Evolutionary conservation across 2,113 vertebrate genomes (phyloP).

Genomic region (Ictalurus punctatus): DNA sequence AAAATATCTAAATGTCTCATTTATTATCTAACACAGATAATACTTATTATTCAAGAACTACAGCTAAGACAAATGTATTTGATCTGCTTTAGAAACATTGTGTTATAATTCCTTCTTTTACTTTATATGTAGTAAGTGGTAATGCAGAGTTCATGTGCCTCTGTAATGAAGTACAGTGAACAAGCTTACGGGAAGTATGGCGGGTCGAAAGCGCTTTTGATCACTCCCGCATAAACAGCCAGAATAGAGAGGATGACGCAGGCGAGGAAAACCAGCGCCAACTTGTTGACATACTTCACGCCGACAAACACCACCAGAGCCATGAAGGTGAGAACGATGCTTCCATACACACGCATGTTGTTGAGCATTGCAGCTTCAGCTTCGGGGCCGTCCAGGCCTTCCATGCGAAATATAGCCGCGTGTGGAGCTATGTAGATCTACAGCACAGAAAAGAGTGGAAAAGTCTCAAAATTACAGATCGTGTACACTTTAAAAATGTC

Average conservation of each 20-base stretch:
- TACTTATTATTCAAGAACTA: not conserved
- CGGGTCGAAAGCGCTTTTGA: conserved; percentile 90
- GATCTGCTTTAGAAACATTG: not conserved
- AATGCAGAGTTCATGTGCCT: not conserved
- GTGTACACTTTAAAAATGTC: not conserved
- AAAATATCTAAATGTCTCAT: not conserved
- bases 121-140: not conserved
- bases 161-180: not conserved
- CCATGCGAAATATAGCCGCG: conserved; percentile 92
- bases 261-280: conserved; percentile 92
- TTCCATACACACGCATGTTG: conserved; percentile 97
- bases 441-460: conserved; percentile 27
- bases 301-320: conserved; percentile 93
- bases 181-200: conserved; percentile 92
- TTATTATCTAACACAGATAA: not conserved
- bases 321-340: conserved; percentile 92
- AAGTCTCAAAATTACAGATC: not conserved
- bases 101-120: not conserved
- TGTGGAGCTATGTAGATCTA: conserved; percentile 93
- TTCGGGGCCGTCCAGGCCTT: conserved; percentile 86
- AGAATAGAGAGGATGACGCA: conserved; percentile 97
- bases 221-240: conserved; percentile 92
- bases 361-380: conserved; percentile 86
- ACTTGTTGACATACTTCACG: conserved; percentile 97
- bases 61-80: not conserved